Conservation (phyloP, 1,140 invertebrate species). For the Mylabris phalerata region DNA sequence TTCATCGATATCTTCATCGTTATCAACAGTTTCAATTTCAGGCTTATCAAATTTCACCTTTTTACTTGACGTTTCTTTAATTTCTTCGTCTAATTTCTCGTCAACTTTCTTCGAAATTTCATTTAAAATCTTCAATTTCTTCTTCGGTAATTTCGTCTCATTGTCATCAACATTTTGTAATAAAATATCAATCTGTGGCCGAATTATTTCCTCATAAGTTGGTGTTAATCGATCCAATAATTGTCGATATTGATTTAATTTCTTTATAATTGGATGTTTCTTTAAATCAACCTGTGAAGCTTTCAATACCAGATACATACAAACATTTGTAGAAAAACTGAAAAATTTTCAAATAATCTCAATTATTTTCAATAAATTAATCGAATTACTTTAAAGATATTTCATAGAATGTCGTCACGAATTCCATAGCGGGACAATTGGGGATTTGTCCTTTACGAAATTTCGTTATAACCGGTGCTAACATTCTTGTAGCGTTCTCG, state of each 20-base stretch:
- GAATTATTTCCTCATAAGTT: constrained; percentile 56
- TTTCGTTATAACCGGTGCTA: constrained; percentile 61
- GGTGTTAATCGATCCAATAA: constrained; percentile 65
- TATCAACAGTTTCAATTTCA: constrained; percentile 35
- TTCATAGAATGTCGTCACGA: constrained; percentile 63
- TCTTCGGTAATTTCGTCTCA: constrained; percentile 4
- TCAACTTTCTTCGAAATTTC: constrained; percentile 28
- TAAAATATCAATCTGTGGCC: constrained; percentile 53
- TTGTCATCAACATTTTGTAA: constrained; percentile 18
- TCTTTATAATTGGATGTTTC: constrained; percentile 79
- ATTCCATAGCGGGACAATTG: constrained; percentile 53
- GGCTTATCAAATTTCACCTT: constrained; percentile 23
- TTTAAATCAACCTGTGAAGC: constrained; percentile 59
- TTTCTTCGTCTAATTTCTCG: constrained; percentile 33
- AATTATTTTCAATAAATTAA: constrained; percentile 12
- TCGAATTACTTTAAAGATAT: constrained; percentile 59
- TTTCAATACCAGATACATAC: constrained; percentile 81
- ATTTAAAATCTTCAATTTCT: constrained; percentile 38
- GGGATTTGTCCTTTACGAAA: constrained; percentile 33
- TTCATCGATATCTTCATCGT: constrained; percentile 32
- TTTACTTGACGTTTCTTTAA: constrained; percentile 43
- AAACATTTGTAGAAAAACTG: constrained; percentile 78
- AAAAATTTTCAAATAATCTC: constrained; percentile 26
- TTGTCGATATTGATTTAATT: constrained; percentile 71
- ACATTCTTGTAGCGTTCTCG: constrained; percentile 52